Percentiles rank a stretch among this genome's conserved stretches.
phyloP scores from a whole-genome alignment of 2,113 vertebrate species.

The Chaenogobius annularis region DNA sequence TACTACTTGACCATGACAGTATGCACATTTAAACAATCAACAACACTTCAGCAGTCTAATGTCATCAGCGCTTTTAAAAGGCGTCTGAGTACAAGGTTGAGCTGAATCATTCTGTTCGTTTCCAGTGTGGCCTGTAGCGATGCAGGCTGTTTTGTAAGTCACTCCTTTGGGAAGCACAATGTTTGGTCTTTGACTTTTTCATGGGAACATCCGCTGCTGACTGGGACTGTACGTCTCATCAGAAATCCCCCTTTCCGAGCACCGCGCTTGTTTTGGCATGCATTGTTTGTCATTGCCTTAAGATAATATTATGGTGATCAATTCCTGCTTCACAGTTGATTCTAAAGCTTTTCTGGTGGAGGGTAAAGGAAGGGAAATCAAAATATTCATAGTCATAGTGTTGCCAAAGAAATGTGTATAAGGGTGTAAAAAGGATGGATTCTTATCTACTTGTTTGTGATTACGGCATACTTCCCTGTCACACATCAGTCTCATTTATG shows the following conservation, averaged over 20 bases:
- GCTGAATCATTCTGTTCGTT: not conserved
- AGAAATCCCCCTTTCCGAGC: conserved; percentile 12
- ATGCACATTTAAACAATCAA: not conserved
- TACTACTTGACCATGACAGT: not conserved
- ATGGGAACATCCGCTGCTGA: conserved; percentile 19
- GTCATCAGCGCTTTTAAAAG: not conserved
- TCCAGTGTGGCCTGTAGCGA: not conserved
- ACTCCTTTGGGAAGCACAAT: conserved; percentile 8
- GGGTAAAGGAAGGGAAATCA: too few relatives aligned
- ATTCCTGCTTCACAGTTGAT: not conserved
- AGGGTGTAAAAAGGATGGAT: too few relatives aligned
- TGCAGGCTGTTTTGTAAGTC: not conserved
- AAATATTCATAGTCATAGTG: too few relatives aligned
- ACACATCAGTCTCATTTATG: too few relatives aligned
- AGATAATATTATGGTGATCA: not conserved
- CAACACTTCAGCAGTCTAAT: not conserved
- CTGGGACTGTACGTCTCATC: conserved; percentile 26
- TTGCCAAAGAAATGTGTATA: too few relatives aligned
- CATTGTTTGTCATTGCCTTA: not conserved
- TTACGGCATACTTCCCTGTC: too few relatives aligned
- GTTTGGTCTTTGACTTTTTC: conserved; percentile 21
- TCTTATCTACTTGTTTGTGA: too few relatives aligned
- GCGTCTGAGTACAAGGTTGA: not conserved
- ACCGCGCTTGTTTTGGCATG: conserved; percentile 1
- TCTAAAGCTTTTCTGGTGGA: not conserved